phyloP scores from a whole-genome alignment of 2,113 vertebrate genomes.

The Paracanthobrama guichenoti region DNA sequence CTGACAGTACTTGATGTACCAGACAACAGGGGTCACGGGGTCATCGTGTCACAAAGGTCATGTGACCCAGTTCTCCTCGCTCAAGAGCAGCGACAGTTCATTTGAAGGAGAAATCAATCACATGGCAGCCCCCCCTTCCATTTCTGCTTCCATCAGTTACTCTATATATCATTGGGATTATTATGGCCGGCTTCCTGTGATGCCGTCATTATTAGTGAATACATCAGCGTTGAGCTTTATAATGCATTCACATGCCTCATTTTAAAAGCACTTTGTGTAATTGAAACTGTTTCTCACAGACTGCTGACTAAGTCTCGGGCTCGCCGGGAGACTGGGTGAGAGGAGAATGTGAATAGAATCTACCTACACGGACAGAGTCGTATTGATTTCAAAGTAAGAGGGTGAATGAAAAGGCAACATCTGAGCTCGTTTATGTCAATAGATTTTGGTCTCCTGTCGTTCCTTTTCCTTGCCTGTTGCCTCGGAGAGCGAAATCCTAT shows the following conservation, averaged over 20 bases:
- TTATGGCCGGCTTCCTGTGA: slow-evolving; percentile 53
- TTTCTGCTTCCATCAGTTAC: slow-evolving; percentile 38
- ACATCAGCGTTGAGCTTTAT: slow-evolving; percentile 56
- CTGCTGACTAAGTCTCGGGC: slow-evolving; percentile 52
- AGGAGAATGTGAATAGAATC: slow-evolving; percentile 48
- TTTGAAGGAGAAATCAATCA: slow-evolving; percentile 44
- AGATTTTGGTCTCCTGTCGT: slow-evolving; percentile 47
- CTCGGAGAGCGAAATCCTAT: slow-evolving; percentile 10
- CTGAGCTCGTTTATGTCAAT: slow-evolving; percentile 41
- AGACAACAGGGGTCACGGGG: slow-evolving; percentile 24
- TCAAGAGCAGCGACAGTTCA: neutral
- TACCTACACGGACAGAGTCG: slow-evolving; percentile 10
- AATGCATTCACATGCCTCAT: slow-evolving; percentile 56
- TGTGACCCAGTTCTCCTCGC: slow-evolving; percentile 18
- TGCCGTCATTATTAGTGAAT: slow-evolving; percentile 54
- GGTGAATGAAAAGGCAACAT: slow-evolving; percentile 28
- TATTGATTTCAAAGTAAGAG: slow-evolving; percentile 45
- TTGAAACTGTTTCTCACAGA: slow-evolving; percentile 55
- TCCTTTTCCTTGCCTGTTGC: slow-evolving; percentile 29
- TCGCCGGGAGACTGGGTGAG: neutral
- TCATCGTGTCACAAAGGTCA: slow-evolving; percentile 33
- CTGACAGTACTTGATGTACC: slow-evolving; percentile 9
- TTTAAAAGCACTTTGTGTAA: slow-evolving; percentile 60
- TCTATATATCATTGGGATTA: slow-evolving; percentile 51
- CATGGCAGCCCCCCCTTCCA: neutral